These are phyloP conservation scores for Suillia variegata DNA, from an alignment of 2,888 invertebrate genomes.

Conservation along the genomic window DNA sequence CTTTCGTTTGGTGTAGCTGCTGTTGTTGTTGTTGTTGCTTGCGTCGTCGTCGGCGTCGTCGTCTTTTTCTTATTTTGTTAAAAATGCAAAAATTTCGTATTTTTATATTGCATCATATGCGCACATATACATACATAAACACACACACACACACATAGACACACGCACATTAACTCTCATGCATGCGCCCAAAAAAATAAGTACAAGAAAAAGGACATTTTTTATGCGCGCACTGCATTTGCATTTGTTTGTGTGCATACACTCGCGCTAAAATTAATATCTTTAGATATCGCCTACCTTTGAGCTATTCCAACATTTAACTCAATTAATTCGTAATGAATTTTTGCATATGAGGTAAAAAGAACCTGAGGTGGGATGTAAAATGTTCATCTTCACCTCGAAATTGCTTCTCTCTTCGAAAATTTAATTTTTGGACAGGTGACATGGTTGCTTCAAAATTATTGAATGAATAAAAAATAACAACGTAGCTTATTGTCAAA, in stretches of 20 bases:
- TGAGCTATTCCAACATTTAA: no score
- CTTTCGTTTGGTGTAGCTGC: background rate
- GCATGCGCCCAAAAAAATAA: conserved; percentile 11
- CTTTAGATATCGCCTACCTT: no score
- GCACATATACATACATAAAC: background rate
- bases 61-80: conserved; percentile 17
- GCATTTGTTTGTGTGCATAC: conserved; percentile 11
- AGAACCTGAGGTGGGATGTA: no score
- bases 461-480: no score
- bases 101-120: conserved; percentile 10
- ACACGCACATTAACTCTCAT: background rate
- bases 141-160: conserved; percentile 10
- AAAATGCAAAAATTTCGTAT: conserved; percentile 17
- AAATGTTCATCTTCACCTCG: no score
- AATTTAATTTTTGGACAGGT: no score
- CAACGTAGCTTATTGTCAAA: no score
- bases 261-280: no score
- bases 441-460: no score
- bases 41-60: background rate
- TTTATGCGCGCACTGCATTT: background rate
- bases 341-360: no score
- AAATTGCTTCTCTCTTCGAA: no score
- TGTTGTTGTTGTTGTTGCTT: background rate
- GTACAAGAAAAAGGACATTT: conserved; percentile 20
- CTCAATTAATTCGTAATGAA: no score